A percentile compares a stretch with the other conserved stretches of the same genome.
These are phyloP conservation scores for Onychorhynchus coronatus DNA, from an alignment of 2,113 vertebrate genomes.

Conservation along the genomic window DNA sequence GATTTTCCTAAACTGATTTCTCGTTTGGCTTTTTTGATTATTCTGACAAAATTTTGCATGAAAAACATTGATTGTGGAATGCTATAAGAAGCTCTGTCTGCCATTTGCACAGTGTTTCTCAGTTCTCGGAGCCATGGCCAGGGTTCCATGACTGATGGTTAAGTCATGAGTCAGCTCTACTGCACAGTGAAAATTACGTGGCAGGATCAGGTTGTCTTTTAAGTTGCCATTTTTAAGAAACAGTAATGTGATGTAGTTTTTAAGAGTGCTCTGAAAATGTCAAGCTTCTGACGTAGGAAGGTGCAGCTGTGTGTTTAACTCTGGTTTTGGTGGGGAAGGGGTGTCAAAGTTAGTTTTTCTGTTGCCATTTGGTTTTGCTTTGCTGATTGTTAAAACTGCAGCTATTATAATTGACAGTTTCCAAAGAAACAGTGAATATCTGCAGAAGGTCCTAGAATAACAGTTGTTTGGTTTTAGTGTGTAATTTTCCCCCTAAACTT, in stretches of 20 bases:
- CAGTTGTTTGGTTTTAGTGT: background rate
- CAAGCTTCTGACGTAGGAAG: background rate
- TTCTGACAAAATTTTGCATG: background rate
- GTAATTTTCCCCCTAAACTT: background rate
- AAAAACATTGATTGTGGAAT: background rate
- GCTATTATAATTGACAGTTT: background rate
- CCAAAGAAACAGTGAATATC: background rate
- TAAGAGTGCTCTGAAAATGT: background rate
- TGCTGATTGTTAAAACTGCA: background rate
- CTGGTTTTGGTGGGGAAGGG: accelerated
- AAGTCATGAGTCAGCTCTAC: background rate
- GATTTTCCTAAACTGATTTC: background rate
- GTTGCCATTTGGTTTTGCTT: background rate
- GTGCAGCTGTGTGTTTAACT: background rate
- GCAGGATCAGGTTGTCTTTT: background rate
- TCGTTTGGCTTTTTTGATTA: background rate
- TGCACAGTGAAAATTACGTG: background rate
- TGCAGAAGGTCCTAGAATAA: background rate
- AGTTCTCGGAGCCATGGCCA: accelerated
- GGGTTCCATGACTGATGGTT: background rate
- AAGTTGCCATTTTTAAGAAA: background rate
- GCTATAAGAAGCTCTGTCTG: background rate
- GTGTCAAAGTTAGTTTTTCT: background rate
- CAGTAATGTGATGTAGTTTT: background rate
- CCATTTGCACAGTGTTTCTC: background rate